These are phyloP conservation scores for Phania funesta DNA, from an alignment of 2,888 invertebrate genomes.

Conservation along the genomic window DNA sequence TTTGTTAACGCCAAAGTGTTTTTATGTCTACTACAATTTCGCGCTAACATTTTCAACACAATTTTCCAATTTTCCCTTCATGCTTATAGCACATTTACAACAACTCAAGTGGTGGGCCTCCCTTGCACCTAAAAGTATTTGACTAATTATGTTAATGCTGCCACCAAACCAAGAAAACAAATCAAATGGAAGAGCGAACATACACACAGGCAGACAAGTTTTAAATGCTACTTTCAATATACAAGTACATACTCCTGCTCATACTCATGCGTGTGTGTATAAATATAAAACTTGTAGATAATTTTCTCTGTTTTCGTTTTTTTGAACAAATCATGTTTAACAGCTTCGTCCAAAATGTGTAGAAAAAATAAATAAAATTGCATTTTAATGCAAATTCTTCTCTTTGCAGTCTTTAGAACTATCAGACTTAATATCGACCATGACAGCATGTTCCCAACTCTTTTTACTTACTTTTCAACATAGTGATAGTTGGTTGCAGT, in stretches of 20 bases:
- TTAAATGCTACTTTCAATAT: constrained; percentile 54
- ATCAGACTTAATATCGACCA: constrained; percentile 65
- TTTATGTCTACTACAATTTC: constrained; percentile 58
- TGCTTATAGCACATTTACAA: constrained; percentile 24
- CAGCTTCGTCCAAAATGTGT: constrained; percentile 31
- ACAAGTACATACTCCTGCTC: background rate
- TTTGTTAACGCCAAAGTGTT: constrained; percentile 57
- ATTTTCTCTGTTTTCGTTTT: constrained; percentile 4
- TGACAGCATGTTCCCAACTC: constrained; percentile 62
- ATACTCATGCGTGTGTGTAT: background rate
- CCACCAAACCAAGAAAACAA: constrained; percentile 27
- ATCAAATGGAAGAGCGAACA: constrained; percentile 38
- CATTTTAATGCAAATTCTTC: constrained; percentile 69
- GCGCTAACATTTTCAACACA: constrained; percentile 59
- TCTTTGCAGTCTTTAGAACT: constrained; percentile 36
- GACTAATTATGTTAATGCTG: constrained; percentile 67
- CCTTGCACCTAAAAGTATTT: constrained; percentile 26
- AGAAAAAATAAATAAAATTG: constrained; percentile 55
- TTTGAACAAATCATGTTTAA: constrained; percentile 52
- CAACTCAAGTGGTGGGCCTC: constrained; percentile 10
- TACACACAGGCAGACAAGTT: background rate
- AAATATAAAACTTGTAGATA: background rate
- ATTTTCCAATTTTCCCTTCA: constrained; percentile 18
- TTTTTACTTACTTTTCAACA: background rate
- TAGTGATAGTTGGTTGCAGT: constrained; percentile 7